Base-by-base conservation (phyloP, 2,113 vertebrate species). In the Cnemophilus loriae region DNA sequence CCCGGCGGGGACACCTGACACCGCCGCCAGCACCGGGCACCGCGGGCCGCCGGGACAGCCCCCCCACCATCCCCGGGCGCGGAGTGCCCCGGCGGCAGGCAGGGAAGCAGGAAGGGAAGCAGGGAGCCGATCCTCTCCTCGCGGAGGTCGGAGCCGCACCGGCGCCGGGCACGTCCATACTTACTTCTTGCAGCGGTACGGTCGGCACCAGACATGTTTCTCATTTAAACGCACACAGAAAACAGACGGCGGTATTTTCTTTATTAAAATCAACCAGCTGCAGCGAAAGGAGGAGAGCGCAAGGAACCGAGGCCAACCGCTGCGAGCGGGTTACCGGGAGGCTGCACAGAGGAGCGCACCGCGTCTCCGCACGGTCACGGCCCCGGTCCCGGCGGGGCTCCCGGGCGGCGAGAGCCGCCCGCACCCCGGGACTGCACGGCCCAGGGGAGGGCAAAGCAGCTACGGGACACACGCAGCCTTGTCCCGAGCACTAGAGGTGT, bases 221-320 rank as follows among this genome's bases (percentile, higher is more conserved):
- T 80, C 90, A 96, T 96, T 90, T 90, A 96, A 94, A 80, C 5
- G 70, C 89, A 39, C 65, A 69, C 60, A 73, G 80, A 57, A 85
- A 92, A 64, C 87, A 86, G 85, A 84, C 78, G 57, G 75, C 57
- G 61, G 42, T 50, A 47, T 68, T 95, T 90, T 74, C 93, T 93
- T 95, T 86, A 94, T 90, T 96, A 92, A 89, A 80, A 67, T 78
- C 44, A 89, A 50, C 39, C 89, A 61, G 78, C 68, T 64, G 80
- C 89, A 27, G 76, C 15, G 30, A 74, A 28, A 55, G 53, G 32
- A 70, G 44, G 26, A n/a, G 52, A 50, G 69, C 9, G 24, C 37
- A 39, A 56, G 59, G 50, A 47, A 11, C 10, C 16, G 53, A 93
- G 68, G 39, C 28, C 83, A 7, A 2, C 10, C 39, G 50, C 79